These are phyloP conservation scores for Sternotherus odoratus DNA, from an alignment of 2,797 vertebrate species.

Conservation along the genomic window DNA sequence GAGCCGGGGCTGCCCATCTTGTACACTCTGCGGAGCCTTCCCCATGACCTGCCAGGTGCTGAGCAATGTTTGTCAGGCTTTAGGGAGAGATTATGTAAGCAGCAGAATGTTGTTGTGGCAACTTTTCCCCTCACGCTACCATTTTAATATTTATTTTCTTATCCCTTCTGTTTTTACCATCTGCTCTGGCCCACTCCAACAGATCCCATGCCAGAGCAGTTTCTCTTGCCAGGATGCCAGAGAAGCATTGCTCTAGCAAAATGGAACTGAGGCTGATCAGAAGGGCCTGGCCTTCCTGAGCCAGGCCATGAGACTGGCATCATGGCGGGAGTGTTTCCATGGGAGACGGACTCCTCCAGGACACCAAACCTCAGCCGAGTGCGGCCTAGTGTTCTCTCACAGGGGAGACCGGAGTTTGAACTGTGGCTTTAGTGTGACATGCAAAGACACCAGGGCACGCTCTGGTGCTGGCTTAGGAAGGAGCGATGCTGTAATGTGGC, in stretches of 20 bases:
- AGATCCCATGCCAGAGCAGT: conserved; percentile 64
- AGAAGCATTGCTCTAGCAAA: not conserved
- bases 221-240: conserved; percentile 47
- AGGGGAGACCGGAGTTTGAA: not conserved
- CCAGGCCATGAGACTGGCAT: not conserved
- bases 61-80: conserved; percentile 69
- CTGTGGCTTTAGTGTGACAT: not conserved
- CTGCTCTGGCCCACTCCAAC: conserved; percentile 69
- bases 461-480: not conserved
- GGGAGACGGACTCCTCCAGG: not conserved
- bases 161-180: conserved; percentile 71
- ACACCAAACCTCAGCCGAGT: too few species aligned
- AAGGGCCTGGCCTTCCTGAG: not conserved
- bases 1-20: not conserved
- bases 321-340: not conserved
- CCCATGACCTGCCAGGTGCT: accelerated
- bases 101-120: conserved; percentile 65
- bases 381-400: not conserved
- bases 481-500: not conserved
- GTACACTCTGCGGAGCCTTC: accelerated
- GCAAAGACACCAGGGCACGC: not conserved
- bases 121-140: conserved; percentile 72
- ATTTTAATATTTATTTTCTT: conserved; percentile 74
- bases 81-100: conserved; percentile 46
- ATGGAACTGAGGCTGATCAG: not conserved